Percentiles rank a stretch among this genome's conserved stretches.
phyloP scores from a whole-genome alignment of 2,797 vertebrate genomes.

The Petrocephalus sullivani region DNA sequence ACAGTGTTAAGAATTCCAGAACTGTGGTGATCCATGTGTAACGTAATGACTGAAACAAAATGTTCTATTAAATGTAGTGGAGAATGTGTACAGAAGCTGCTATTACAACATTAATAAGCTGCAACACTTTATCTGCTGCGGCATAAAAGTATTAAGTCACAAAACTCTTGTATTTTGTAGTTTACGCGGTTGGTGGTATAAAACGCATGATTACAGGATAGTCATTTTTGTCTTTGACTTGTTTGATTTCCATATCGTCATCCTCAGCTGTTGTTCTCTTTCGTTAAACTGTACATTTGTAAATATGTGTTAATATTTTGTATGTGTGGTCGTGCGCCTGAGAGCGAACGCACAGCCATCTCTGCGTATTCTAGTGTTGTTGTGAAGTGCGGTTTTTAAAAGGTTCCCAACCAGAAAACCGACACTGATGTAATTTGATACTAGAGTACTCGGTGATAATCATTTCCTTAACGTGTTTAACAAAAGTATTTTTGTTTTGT shows the following conservation, averaged over 20 bases:
- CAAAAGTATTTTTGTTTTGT: constrained; percentile 46
- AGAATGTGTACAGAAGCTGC: constrained; percentile 53
- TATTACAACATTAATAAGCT: constrained; percentile 44
- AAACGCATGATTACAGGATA: constrained; percentile 22
- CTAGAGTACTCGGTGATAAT: constrained; percentile 46
- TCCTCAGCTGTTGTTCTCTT: neutral
- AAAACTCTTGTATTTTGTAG: constrained; percentile 18
- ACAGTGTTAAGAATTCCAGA: constrained; percentile 57
- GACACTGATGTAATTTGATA: constrained; percentile 80
- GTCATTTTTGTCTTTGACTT: neutral
- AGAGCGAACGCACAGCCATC: constrained; percentile 40
- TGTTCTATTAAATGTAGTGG: constrained; percentile 35
- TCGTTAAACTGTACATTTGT: constrained; percentile 23
- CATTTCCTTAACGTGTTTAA: constrained; percentile 48
- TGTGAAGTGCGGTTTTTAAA: constrained; percentile 98
- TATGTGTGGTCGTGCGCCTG: constrained; percentile 32
- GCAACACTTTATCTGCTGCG: constrained; percentile 27
- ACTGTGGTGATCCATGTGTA: constrained; percentile 77
- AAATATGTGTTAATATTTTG: constrained; percentile 41
- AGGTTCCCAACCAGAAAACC: constrained; percentile 80
- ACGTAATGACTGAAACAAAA: constrained; percentile 29
- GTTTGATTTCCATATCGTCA: constrained; percentile 15
- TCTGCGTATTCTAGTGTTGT: constrained; percentile 71
- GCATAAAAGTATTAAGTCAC: constrained; percentile 23
- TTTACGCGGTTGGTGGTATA: constrained; percentile 14